Conservation (phyloP, 2,888 invertebrate species). For the Euphydryas editha region DNA sequence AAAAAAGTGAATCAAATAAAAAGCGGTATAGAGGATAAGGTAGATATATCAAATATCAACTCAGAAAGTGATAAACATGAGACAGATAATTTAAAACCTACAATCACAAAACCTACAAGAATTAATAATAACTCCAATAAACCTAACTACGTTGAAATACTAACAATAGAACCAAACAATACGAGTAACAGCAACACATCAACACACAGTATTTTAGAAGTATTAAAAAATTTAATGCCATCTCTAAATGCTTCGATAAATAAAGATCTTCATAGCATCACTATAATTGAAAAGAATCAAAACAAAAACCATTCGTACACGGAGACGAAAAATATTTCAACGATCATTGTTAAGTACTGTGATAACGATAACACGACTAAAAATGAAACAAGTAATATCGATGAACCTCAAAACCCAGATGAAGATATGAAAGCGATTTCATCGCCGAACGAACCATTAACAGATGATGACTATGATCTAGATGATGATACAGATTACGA, state of each 20-base stretch:
- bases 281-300: slow-evolving; percentile 71
- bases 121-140: slow-evolving; percentile 45
- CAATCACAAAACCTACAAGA: slow-evolving; percentile 30
- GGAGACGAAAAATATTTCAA: slow-evolving; percentile 72
- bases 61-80: slow-evolving; percentile 33
- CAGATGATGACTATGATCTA: slow-evolving; percentile 41
- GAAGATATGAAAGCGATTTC: slow-evolving; percentile 40
- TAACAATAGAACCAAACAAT: slow-evolving; percentile 73
- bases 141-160: slow-evolving; percentile 67
- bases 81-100: slow-evolving; percentile 26
- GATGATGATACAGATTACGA: slow-evolving; percentile 38
- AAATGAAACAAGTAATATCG: neutral
- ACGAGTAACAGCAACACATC: slow-evolving; percentile 58
- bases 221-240: slow-evolving; percentile 76
- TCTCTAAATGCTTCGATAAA: slow-evolving; percentile 69
- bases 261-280: slow-evolving; percentile 74
- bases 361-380: slow-evolving; percentile 55
- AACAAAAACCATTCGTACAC: slow-evolving; percentile 68
- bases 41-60: slow-evolving; percentile 47
- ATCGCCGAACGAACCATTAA: slow-evolving; percentile 29
- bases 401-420: slow-evolving; percentile 38
- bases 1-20: slow-evolving; percentile 56
- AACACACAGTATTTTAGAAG: slow-evolving; percentile 69
- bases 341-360: slow-evolving; percentile 75
- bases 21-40: slow-evolving; percentile 68